phyloP scores from a whole-genome alignment of 1,140 invertebrate genomes.

The Drosophila kurseongensis region DNA sequence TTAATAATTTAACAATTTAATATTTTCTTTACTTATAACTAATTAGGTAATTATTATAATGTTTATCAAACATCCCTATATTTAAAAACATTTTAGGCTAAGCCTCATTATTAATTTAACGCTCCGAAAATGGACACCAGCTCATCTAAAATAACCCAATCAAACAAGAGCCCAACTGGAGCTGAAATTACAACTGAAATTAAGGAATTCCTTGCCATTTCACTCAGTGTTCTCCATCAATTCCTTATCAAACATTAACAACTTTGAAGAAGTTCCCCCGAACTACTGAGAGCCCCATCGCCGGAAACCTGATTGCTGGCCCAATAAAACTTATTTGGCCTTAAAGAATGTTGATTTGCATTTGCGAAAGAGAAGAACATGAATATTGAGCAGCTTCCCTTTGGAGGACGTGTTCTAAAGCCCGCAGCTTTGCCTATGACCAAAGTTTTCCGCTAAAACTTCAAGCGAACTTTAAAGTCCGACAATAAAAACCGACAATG shows the following conservation, averaged over 20 bases:
- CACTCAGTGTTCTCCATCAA: slow-evolving; percentile 9
- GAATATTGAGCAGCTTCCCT: slow-evolving; percentile 61
- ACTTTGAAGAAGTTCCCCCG: slow-evolving; percentile 36
- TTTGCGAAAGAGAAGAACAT: slow-evolving; percentile 55
- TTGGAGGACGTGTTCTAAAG: slow-evolving; percentile 1
- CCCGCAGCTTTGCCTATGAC: slow-evolving; percentile 21
- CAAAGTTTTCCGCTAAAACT: slow-evolving; percentile 34
- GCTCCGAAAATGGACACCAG: neutral
- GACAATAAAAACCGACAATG: slow-evolving; percentile 45
- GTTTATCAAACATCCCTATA: too few relatives aligned
- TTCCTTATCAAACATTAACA: slow-evolving; percentile 64
- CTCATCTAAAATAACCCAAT: neutral
- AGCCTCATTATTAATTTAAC: neutral
- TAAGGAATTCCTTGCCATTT: slow-evolving; percentile 4
- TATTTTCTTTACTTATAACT: too few relatives aligned
- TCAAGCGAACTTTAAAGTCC: slow-evolving; percentile 52
- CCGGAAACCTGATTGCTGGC: slow-evolving; percentile 22
- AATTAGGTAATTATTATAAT: too few relatives aligned
- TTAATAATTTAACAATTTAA: neutral
- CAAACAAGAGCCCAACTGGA: neutral
- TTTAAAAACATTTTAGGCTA: too few relatives aligned
- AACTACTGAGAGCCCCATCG: slow-evolving; percentile 12
- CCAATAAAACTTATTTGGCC: slow-evolving; percentile 42
- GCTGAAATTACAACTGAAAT: slow-evolving; percentile 16
- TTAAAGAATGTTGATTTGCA: slow-evolving; percentile 60